Evolutionary conservation across 2,113 vertebrate genomes (phyloP).

Genomic region (Eolophus roseicapilla): DNA sequence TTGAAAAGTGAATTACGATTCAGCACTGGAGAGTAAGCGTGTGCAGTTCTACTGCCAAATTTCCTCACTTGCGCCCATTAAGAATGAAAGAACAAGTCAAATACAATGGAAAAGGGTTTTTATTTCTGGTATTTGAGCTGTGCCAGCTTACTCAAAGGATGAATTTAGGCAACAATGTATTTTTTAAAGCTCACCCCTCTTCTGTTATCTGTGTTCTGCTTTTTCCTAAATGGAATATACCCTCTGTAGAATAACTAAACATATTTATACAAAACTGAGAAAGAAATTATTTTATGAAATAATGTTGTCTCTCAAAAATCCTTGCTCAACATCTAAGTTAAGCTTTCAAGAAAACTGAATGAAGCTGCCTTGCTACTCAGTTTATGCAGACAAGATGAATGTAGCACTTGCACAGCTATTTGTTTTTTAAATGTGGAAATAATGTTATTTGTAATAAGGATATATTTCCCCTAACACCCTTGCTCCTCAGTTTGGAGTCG

Average conservation of each 20-base stretch:
- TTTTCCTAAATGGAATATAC: not conserved
- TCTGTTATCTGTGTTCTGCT: not conserved
- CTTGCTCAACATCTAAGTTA: not conserved
- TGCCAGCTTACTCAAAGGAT: not conserved
- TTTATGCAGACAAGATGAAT: not conserved
- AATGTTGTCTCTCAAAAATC: constrained; percentile 9
- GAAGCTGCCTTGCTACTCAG: not conserved
- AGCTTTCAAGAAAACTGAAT: constrained; percentile 4
- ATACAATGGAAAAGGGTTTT: constrained; percentile 2
- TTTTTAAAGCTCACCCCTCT: not conserved
- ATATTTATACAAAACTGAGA: not conserved
- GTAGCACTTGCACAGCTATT: not conserved
- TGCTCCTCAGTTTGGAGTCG: not conserved
- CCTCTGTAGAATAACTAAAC: not conserved
- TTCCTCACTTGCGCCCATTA: not conserved
- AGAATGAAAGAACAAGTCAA: constrained; percentile 12
- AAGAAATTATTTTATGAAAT: constrained; percentile 1
- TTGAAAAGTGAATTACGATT: not conserved
- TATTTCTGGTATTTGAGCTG: constrained; percentile 20
- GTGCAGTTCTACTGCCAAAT: not conserved
- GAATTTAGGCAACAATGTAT: not conserved
- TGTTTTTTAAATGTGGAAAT: not conserved
- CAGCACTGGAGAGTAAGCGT: not conserved
- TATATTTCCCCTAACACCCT: not conserved
- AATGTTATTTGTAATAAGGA: not conserved